Evolutionary conservation across 2,797 vertebrate species (phyloP).

Genomic region (Sebastes variabilis): DNA sequence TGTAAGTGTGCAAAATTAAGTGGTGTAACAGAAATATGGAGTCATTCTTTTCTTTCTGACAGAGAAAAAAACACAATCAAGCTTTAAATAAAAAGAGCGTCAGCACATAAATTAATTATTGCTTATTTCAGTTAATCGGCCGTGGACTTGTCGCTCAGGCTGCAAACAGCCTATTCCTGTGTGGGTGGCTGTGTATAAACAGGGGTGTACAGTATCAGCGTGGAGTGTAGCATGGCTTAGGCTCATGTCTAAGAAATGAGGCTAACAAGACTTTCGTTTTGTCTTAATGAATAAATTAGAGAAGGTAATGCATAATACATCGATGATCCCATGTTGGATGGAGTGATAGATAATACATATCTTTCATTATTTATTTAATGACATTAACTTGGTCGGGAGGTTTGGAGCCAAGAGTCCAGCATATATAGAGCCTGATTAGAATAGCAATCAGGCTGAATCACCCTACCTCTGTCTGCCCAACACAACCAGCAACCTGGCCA

Average conservation of each 20-base stretch:
- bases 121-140: neutral
- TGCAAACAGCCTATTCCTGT: constrained; percentile 31
- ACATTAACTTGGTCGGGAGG: constrained; percentile 89
- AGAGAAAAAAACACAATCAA: neutral
- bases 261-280: constrained; percentile 93
- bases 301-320: constrained; percentile 94
- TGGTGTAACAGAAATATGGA: neutral
- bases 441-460: constrained; percentile 54
- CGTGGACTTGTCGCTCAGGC: constrained; percentile 6
- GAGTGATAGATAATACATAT: constrained; percentile 95
- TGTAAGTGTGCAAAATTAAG: neutral
- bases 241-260: constrained; percentile 85
- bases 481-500: constrained; percentile 21
- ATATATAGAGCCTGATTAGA: constrained; percentile 70
- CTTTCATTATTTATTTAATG: constrained; percentile 96
- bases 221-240: constrained; percentile 41
- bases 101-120: neutral
- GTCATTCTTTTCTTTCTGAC: neutral
- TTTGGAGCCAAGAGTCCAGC: constrained; percentile 64
- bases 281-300: constrained; percentile 98
- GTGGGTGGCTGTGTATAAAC: constrained; percentile 57
- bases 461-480: constrained; percentile 22
- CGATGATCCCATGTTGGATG: constrained; percentile 91
- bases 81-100: neutral
- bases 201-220: constrained; percentile 24